These are phyloP conservation scores for Coendou prehensilis DNA, from an alignment of 2,797 vertebrate genomes.

Conservation along the genomic window DNA sequence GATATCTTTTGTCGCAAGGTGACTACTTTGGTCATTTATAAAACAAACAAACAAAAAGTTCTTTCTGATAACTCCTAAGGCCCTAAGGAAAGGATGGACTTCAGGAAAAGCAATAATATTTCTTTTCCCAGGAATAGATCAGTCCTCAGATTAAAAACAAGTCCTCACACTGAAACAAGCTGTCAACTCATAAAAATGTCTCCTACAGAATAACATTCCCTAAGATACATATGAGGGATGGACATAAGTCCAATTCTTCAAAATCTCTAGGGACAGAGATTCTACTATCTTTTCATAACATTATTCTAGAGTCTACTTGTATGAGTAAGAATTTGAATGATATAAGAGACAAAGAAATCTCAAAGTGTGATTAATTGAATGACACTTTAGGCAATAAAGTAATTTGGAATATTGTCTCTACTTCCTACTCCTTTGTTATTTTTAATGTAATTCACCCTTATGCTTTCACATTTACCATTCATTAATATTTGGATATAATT, in stretches of 20 bases:
- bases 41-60: constrained; percentile 1
- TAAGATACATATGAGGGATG: not conserved
- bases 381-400: not conserved
- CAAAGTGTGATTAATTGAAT: not conserved
- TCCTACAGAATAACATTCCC: not conserved
- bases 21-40: not conserved
- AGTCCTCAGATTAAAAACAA: not conserved
- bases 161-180: constrained; percentile 33
- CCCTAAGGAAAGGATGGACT: not conserved
- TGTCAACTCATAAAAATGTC: not conserved
- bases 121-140: not conserved
- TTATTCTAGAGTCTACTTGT: not conserved
- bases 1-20: not conserved
- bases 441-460: not conserved
- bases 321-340: not conserved
- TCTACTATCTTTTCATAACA: not conserved
- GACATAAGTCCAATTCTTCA: not conserved
- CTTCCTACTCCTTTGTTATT: not conserved
- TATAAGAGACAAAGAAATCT: not conserved
- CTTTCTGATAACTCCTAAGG: constrained; percentile 18
- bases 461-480: not conserved
- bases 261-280: not conserved
- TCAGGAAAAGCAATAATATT: constrained; percentile 2
- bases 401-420: constrained; percentile 17
- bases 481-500: not conserved